phyloP scores from a whole-genome alignment of 35 echinoderm and acorn worm genomes.

The Ptychodera flava region DNA sequence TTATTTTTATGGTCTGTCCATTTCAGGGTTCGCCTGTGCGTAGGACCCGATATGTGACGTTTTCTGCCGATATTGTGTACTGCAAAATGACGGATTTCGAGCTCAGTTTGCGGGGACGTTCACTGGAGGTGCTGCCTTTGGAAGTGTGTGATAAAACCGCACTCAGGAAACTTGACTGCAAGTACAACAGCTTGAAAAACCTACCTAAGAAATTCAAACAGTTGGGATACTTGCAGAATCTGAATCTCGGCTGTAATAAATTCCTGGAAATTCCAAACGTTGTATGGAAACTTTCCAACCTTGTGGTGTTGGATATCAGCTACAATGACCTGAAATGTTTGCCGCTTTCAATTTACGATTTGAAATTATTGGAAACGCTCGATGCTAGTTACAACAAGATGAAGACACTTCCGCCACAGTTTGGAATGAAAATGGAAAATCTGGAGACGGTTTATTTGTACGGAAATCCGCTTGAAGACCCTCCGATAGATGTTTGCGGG shows the following conservation, averaged over 20 bases:
- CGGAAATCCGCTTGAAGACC: neutral
- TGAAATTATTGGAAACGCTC: neutral
- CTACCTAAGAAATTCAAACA: neutral
- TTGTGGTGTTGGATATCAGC: neutral
- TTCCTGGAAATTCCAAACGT: neutral
- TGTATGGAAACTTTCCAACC: neutral
- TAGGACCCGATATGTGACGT: no score
- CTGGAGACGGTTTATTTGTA: neutral
- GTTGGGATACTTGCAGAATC: neutral
- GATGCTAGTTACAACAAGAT: neutral
- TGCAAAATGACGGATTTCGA: neutral
- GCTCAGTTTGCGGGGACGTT: neutral
- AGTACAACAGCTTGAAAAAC: neutral
- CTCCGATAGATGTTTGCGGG: neutral
- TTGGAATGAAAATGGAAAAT: neutral
- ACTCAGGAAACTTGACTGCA: neutral
- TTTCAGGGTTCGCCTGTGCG: neutral
- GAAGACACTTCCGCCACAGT: neutral
- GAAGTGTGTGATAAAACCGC: neutral
- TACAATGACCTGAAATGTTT: neutral
- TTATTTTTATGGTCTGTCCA: neutral
- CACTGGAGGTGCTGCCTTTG: neutral
- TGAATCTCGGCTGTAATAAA: neutral
- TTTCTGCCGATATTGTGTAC: neutral
- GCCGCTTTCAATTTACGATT: neutral